Evolutionary conservation across 2,113 vertebrate genomes (phyloP).

Genomic region (Malurus alboscapulatus): DNA sequence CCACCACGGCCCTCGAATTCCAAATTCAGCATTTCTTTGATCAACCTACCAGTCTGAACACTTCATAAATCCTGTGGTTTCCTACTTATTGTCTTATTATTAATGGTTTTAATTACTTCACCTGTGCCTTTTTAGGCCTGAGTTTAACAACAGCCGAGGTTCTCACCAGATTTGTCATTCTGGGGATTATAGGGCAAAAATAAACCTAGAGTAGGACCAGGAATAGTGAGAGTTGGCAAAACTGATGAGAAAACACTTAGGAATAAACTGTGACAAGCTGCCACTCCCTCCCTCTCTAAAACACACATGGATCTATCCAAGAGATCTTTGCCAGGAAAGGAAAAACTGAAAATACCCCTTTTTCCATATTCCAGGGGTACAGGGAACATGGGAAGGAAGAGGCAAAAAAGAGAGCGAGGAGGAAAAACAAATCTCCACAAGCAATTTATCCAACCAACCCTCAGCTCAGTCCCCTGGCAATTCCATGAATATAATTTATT

Average conservation of each 20-base stretch:
- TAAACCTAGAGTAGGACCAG: not conserved
- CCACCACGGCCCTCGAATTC: not conserved
- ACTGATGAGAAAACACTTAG: not conserved
- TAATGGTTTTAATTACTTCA: not conserved
- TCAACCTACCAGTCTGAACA: not conserved
- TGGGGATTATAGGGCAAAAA: not conserved
- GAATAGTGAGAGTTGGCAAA: not conserved
- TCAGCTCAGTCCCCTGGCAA: not conserved
- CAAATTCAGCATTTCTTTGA: not conserved
- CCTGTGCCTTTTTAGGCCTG: not conserved
- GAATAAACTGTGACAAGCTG: constrained; percentile 16
- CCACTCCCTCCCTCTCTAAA: not conserved
- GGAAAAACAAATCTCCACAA: not conserved
- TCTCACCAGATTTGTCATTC: not conserved
- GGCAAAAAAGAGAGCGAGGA: not conserved
- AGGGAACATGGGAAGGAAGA: not conserved
- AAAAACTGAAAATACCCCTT: not conserved
- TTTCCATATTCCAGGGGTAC: not conserved
- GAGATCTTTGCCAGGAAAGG: not conserved
- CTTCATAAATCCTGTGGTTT: not conserved
- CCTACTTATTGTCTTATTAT: not conserved
- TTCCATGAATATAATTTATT: not conserved
- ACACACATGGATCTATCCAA: not conserved
- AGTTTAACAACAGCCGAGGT: not conserved
- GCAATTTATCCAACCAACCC: not conserved